Percentiles rank a stretch among this genome's conserved stretches.
These are phyloP conservation scores for Drosophila pectinifera DNA, from an alignment of 1,140 invertebrate genomes.

Conservation along the genomic window DNA sequence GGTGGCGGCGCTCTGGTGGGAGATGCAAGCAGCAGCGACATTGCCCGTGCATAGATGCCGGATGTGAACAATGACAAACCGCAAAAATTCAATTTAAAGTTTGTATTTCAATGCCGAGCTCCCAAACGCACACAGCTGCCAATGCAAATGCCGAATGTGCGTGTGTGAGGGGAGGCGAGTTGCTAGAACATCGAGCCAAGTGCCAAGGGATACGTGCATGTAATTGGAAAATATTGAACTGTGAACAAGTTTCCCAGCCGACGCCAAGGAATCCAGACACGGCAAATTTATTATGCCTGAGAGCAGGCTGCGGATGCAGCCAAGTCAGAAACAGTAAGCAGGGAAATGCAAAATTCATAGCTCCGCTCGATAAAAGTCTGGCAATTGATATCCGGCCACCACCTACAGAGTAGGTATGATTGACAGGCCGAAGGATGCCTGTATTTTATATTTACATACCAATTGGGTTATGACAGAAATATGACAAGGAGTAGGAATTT, in stretches of 20 bases:
- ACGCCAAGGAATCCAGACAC: constrained; percentile 39
- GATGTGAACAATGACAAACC: constrained; percentile 78
- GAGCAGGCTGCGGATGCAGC: constrained; percentile 29
- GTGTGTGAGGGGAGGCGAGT: constrained; percentile 2
- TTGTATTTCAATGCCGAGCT: constrained; percentile 70
- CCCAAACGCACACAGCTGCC: constrained; percentile 18
- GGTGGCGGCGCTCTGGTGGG: constrained; percentile 1
- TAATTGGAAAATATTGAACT: constrained; percentile 77
- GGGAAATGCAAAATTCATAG: constrained; percentile 28
- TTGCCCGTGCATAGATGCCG: constrained; percentile 39
- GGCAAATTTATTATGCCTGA: constrained; percentile 56
- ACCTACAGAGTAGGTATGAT: background rate
- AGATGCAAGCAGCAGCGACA: constrained; percentile 2
- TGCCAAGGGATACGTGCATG: constrained; percentile 63
- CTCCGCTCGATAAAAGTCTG: background rate
- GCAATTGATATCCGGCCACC: constrained; percentile 15
- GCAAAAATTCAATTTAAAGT: constrained; percentile 82
- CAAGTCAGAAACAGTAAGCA: constrained; percentile 16
- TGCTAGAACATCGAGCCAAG: constrained; percentile 20
- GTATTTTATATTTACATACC: background rate
- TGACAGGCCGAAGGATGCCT: background rate
- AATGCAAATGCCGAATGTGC: constrained; percentile 21
- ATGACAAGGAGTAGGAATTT: background rate
- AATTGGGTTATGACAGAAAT: background rate
- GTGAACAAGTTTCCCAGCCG: constrained; percentile 53